Base-by-base conservation (phyloP, 64 coral and sea anemone genomes). In the Stichodactyla helianthus region DNA sequence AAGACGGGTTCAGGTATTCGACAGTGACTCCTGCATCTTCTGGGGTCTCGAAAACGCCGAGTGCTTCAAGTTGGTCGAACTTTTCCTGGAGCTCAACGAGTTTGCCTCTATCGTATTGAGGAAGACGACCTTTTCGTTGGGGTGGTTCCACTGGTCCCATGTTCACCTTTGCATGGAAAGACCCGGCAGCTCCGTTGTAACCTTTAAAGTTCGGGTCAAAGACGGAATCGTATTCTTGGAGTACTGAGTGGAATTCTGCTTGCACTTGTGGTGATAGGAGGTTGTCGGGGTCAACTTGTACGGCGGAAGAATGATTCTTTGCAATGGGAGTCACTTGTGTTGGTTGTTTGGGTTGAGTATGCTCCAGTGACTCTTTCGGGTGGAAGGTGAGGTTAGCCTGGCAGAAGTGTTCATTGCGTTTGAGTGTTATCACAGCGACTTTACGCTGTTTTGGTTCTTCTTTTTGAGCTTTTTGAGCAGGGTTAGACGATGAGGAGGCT, bases 81-180 rank as follows among this genome's bases (percentile, higher is more conserved):
- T 87, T 87, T 4, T 77, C 51, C 74, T 87, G 86, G 5, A 87
- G 71, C 28, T 85, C 83, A 2, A 59, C 55, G 1, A 85, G 54
- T 20, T 85, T 85, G 28, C 57, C 57, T 7, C 83, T 12, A 4
- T 18, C 83, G 7, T 61, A 85, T 50, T 85, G 83, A 55, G 83
- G 55, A 59, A 59, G 55, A 6, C 20, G 10, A 50, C 86, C 26
- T 59, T 88, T 88, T 5, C 77, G 71, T 50, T 88, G 86, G 8
- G 86, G 71, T 8, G 86, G 86, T 20, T 88, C 54, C 82, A 89
- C 87, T 54, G 87, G 87, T 11, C 87, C 87, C 77, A 89, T 82
- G 78, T 82, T 89, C 16, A 82, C 87, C 19, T 54, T 82, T 13
- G 78, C 88, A 74, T 89, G 35, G 64, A 90, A 35, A 14, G 89